Evolutionary conservation across 2,888 invertebrate genomes (phyloP).

Genomic region (Lottia gigantea): DNA sequence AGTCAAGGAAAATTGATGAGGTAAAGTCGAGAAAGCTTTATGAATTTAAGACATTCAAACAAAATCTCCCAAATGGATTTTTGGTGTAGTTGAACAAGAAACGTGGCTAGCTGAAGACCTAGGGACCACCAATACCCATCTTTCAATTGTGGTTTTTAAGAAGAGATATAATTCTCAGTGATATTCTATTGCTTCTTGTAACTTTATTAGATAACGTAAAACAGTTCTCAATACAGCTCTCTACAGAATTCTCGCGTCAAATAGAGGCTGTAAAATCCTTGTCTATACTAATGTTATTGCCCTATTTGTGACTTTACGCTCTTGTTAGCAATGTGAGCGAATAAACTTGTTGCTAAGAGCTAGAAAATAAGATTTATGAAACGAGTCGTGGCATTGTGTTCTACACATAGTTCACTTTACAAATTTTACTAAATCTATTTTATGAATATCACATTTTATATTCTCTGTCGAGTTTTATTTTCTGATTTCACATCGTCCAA

Average conservation of each 20-base stretch:
- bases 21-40: constrained; percentile 5
- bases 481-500: too few relatives aligned
- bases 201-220: constrained; percentile 8
- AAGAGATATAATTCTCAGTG: constrained; percentile 1
- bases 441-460: too few relatives aligned
- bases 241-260: background rate
- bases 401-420: too few relatives aligned
- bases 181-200: background rate
- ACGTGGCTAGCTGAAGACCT: constrained; percentile 12
- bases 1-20: constrained; percentile 9
- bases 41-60: constrained; percentile 14
- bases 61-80: constrained; percentile 29
- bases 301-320: background rate
- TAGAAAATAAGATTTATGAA: constrained; percentile 7
- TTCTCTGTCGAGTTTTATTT: too few relatives aligned
- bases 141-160: background rate
- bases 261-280: background rate
- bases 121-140: constrained; percentile 7
- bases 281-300: constrained; percentile 5
- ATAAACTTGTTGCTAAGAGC: constrained; percentile 8
- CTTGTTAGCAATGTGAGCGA: background rate
- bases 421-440: too few relatives aligned
- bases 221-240: background rate
- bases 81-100: constrained; percentile 20
- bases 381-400: too few relatives aligned